Percentiles rank a stretch among this genome's conserved stretches.
Evolutionary conservation across 2,888 invertebrate genomes (phyloP).

Genomic region (Allygus modestus): DNA sequence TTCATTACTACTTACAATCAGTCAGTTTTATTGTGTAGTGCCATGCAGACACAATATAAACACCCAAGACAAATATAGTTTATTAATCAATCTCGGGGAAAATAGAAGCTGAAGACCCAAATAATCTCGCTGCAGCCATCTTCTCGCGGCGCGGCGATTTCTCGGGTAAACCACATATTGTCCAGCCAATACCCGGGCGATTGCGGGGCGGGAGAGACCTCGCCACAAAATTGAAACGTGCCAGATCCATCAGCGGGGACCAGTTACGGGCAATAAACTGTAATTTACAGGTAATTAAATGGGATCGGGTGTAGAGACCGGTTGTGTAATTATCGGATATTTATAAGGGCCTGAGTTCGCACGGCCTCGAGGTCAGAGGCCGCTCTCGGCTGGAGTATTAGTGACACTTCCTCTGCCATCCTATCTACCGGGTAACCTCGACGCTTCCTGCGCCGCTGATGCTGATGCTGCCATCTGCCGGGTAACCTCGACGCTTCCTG

Average conservation of each 20-base stretch:
- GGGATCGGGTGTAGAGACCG: slow-evolving; percentile 55
- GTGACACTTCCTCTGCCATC: slow-evolving; percentile 35
- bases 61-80: too few relatives aligned
- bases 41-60: too few relatives aligned
- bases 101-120: background rate
- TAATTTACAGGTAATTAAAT: slow-evolving; percentile 60
- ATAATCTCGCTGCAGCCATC: background rate
- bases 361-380: slow-evolving; percentile 48
- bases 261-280: slow-evolving; percentile 56
- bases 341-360: slow-evolving; percentile 59
- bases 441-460: background rate
- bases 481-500: too few relatives aligned
- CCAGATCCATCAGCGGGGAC: slow-evolving; percentile 56
- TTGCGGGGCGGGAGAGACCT: background rate
- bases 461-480: too few relatives aligned
- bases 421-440: background rate
- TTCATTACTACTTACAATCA: too few relatives aligned
- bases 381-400: slow-evolving; percentile 27
- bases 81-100: too few relatives aligned
- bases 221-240: slow-evolving; percentile 53
- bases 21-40: too few relatives aligned
- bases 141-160: background rate
- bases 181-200: background rate
- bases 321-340: slow-evolving; percentile 57
- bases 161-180: slow-evolving; percentile 43